Conservation (phyloP, 2,113 vertebrate genomes). For the Paraplagusia blochii region DNA sequence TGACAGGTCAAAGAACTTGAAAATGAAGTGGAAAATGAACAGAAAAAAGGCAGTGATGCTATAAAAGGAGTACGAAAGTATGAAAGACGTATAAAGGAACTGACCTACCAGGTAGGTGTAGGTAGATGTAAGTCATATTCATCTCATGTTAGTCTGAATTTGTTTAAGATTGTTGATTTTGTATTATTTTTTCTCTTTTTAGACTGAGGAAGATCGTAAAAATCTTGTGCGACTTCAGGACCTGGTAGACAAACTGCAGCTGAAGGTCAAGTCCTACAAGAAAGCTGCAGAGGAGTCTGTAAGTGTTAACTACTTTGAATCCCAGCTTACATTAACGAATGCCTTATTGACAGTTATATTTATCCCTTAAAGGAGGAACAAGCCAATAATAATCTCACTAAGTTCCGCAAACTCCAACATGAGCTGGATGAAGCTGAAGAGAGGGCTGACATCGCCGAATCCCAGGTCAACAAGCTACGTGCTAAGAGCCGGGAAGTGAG, state of each 20-base stretch:
- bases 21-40: constrained; percentile 1
- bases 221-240: background rate
- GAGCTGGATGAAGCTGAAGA: constrained; percentile 75
- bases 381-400: constrained; percentile 67
- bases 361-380: constrained; percentile 69
- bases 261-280: constrained; percentile 64
- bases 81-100: constrained; percentile 4
- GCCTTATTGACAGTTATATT: background rate
- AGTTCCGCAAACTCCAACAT: constrained; percentile 70
- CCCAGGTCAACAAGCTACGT: constrained; percentile 76
- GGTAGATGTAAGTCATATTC: background rate
- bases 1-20: constrained; percentile 1
- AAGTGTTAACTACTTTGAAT: background rate
- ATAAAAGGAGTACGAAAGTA: background rate
- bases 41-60: constrained; percentile 1
- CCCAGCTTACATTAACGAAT: background rate
- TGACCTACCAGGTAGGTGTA: background rate
- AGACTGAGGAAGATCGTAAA: constrained; percentile 2
- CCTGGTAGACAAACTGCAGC: constrained; percentile 36
- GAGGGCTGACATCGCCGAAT: constrained; percentile 73
- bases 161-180: background rate
- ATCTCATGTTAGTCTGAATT: background rate
- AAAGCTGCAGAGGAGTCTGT: background rate
- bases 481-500: constrained; percentile 70
- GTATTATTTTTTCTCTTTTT: background rate